Base-by-base conservation (phyloP, 53 echinoderm and acorn worm genomes). In the Zoroaster sp. region DNA sequence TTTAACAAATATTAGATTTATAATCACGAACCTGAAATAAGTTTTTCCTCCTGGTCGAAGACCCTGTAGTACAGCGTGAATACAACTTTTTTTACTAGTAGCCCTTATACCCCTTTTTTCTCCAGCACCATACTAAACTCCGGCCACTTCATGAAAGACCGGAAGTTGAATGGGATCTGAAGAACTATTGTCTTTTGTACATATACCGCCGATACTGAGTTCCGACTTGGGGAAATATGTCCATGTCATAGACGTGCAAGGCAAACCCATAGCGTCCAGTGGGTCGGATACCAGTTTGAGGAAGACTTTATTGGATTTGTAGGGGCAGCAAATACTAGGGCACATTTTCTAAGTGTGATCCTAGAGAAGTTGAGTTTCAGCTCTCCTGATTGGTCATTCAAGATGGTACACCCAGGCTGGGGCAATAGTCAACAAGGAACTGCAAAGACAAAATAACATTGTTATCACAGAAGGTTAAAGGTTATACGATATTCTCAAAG, bases 61-160 rank as follows among this genome's bases (percentile, higher is more conserved):
- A 70, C 72, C 52, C 85, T 85, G 85, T 85, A 85, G 71, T 70
- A 85, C 46, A 85, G 45, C 71, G 85, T 85, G 34, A 85, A 70
- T 10, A 70, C 69, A 30, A 85, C 71, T 41, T 46, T 70, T 17
- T 46, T 66, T 15, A 9, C 2, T 17, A 33, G 7, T 20, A 4
- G 69, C 17, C 17, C 11, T 17, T 17, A 25, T 2, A 36, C 28
- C 70, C 38, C 15, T 32, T 66, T 69, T 49, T 70, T 85, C 33
- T 85, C 71, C 69, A 85, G 71, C 45, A 85, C 85, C 32, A 85
- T 36, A 35, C 85, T 85, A 47, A 85, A 85, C 13, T 85, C 70
- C n/a, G 70, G 85, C 8, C 85, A 69, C 67, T 69, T 85, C 85
- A 85, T 85, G 66, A 85, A 85, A 47, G 85, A 85, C 85, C 71